Percentiles rank a stretch among this genome's conserved stretches.
Conservation (phyloP, 2,113 vertebrate species). For the Heterotis niloticus region DNA sequence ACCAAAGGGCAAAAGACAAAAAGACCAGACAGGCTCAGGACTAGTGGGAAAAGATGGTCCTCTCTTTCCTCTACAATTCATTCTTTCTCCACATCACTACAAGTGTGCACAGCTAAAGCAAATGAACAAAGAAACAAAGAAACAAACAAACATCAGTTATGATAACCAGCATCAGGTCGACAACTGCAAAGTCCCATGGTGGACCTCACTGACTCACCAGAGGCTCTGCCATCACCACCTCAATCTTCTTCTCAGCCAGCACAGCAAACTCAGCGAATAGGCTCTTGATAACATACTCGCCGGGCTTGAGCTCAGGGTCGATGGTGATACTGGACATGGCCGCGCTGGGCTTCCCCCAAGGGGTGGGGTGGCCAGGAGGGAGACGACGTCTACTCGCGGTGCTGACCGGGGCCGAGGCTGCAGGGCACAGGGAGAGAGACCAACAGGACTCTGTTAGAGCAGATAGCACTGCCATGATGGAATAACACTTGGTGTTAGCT, state of each 20-base stretch:
- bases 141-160: neutral
- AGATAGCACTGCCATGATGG: neutral
- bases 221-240: constrained; percentile 98
- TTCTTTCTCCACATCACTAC: neutral
- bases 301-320: constrained; percentile 97
- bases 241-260: constrained; percentile 99
- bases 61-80: neutral
- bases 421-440: constrained; percentile 22
- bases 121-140: too few relatives aligned
- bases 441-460: neutral
- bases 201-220: constrained; percentile 77
- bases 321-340: constrained; percentile 97
- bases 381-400: constrained; percentile 64
- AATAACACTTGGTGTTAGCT: neutral
- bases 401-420: constrained; percentile 33
- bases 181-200: too few relatives aligned
- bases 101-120: too few relatives aligned
- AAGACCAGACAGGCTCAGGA: neutral
- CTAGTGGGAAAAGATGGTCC: neutral
- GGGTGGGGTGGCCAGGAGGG: constrained; percentile 63
- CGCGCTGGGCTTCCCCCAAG: constrained; percentile 68
- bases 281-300: constrained; percentile 99
- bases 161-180: neutral
- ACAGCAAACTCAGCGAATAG: constrained; percentile 96
- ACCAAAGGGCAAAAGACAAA: too few relatives aligned